Evolutionary conservation across 2,888 invertebrate genomes (phyloP).

Genomic region (Drosophila leonis): DNA sequence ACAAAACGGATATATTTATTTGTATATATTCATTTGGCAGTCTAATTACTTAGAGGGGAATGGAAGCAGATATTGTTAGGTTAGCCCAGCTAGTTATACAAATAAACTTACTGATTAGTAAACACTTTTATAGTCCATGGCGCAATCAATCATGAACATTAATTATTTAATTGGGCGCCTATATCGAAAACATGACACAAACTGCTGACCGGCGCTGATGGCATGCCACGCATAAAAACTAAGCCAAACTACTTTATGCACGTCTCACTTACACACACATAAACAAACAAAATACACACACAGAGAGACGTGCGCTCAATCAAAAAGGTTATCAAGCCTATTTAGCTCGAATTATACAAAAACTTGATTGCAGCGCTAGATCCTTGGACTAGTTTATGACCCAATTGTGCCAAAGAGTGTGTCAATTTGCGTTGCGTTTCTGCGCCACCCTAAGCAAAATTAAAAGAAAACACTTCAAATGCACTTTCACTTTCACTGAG

Average conservation of each 20-base stretch:
- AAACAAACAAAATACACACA: not conserved
- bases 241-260: slow-evolving; percentile 27
- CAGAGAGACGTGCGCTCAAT: slow-evolving; percentile 20
- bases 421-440: slow-evolving; percentile 70
- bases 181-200: slow-evolving; percentile 16
- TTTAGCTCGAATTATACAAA: slow-evolving; percentile 40
- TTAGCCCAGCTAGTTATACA: not conserved
- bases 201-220: slow-evolving; percentile 9
- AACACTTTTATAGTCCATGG: slow-evolving; percentile 21
- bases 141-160: slow-evolving; percentile 50
- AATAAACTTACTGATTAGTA: slow-evolving; percentile 47
- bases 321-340: slow-evolving; percentile 37
- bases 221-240: slow-evolving; percentile 23
- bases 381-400: slow-evolving; percentile 79
- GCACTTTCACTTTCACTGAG: slow-evolving; percentile 1
- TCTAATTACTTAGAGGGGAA: slow-evolving; percentile 39
- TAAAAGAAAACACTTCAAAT: slow-evolving; percentile 38
- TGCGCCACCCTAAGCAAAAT: slow-evolving; percentile 46
- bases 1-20: slow-evolving; percentile 12
- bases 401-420: slow-evolving; percentile 80
- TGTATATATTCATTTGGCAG: slow-evolving; percentile 24
- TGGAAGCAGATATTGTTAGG: not conserved
- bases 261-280: slow-evolving; percentile 7
- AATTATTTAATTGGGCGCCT: slow-evolving; percentile 47
- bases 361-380: slow-evolving; percentile 33